These are phyloP conservation scores for Parasteatoda lunata DNA, from an alignment of 2,888 invertebrate species.

Conservation along the genomic window DNA sequence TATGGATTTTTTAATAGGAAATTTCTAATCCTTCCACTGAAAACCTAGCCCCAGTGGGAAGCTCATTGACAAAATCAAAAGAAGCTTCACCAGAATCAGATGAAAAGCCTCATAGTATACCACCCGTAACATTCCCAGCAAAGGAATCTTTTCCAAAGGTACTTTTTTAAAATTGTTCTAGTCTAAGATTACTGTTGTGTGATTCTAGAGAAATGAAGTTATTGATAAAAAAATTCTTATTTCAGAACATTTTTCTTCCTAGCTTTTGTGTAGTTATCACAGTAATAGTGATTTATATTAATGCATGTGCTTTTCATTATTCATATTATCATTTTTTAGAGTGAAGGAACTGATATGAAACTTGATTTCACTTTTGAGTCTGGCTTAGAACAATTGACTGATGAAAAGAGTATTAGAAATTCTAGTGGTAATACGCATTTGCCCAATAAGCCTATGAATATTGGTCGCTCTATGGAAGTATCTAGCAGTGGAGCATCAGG, in stretches of 20 bases:
- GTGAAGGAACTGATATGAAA: conserved; percentile 89
- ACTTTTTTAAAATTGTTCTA: background rate
- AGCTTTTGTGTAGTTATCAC: too few relatives aligned
- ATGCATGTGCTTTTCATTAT: background rate
- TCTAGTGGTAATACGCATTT: conserved; percentile 24
- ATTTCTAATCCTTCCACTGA: conserved; percentile 27
- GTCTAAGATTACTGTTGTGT: background rate
- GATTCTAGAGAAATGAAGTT: too few relatives aligned
- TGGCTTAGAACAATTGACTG: conserved; percentile 78
- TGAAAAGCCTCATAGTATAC: conserved; percentile 56
- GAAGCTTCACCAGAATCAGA: conserved; percentile 52
- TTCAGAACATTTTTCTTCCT: too few relatives aligned
- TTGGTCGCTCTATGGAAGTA: conserved; percentile 55
- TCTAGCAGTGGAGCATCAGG: conserved; percentile 33
- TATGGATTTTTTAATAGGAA: conserved; percentile 22
- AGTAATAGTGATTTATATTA: too few relatives aligned
- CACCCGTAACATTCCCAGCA: conserved; percentile 61
- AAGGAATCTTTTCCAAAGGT: conserved; percentile 69
- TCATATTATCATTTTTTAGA: conserved; percentile 47
- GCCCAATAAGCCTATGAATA: conserved; percentile 49
- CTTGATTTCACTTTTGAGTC: conserved; percentile 92
- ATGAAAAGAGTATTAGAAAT: conserved; percentile 71
- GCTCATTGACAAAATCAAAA: conserved; percentile 40
- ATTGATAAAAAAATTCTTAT: too few relatives aligned
- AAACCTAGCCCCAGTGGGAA: conserved; percentile 37